Percentiles rank a stretch among this genome's conserved stretches.
Evolutionary conservation across 2,113 vertebrate genomes (phyloP).

Genomic region (Ictalurus furcatus): DNA sequence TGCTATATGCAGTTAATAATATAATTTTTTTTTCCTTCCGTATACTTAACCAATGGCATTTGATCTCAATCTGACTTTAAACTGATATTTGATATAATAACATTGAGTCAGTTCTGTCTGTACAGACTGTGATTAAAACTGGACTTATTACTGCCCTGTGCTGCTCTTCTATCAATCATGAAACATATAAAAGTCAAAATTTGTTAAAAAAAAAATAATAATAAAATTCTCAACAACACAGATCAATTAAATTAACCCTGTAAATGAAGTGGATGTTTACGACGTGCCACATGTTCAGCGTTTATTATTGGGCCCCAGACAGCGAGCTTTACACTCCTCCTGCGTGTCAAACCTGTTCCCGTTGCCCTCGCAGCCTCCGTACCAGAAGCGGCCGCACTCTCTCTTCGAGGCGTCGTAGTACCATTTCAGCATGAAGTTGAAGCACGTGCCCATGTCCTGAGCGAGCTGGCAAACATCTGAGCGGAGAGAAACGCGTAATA

Average conservation of each 20-base stretch:
- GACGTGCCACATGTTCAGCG: background rate
- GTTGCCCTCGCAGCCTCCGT: slow-evolving; percentile 80
- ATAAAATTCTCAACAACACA: background rate
- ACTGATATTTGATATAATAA: background rate
- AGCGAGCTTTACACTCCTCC: slow-evolving; percentile 73
- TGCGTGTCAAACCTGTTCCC: slow-evolving; percentile 76
- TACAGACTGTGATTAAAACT: background rate
- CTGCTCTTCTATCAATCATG: background rate
- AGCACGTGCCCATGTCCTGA: slow-evolving; percentile 70
- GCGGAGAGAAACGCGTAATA: background rate
- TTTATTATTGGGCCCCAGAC: slow-evolving; percentile 51
- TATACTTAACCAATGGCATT: background rate
- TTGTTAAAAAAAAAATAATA: too few relatives aligned
- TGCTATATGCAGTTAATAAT: background rate
- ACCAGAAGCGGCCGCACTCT: slow-evolving; percentile 79
- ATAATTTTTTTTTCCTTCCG: background rate
- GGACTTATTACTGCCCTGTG: background rate
- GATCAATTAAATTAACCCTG: slow-evolving; percentile 10
- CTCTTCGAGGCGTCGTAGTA: slow-evolving; percentile 67
- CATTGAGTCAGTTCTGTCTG: background rate
- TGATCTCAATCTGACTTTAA: background rate
- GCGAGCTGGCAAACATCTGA: slow-evolving; percentile 71
- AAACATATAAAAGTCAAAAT: background rate
- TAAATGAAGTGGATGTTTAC: background rate
- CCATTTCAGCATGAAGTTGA: slow-evolving; percentile 77